Percentiles rank a stretch among this genome's conserved stretches.
Evolutionary conservation across 2,113 vertebrate species (phyloP).

Genomic region (Lycaon pictus): DNA sequence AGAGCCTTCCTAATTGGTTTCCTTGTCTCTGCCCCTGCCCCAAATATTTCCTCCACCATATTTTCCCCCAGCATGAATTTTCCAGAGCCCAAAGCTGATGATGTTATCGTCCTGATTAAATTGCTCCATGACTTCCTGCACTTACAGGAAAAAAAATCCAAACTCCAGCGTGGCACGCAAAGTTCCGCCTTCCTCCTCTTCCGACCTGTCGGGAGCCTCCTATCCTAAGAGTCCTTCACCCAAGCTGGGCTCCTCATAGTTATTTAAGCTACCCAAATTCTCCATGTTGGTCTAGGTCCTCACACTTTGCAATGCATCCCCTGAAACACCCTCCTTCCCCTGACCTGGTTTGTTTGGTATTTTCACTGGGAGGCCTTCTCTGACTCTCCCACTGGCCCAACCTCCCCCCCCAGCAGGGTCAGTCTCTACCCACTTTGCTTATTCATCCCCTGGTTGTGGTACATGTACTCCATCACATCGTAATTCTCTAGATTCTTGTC

Average conservation of each 20-base stretch:
- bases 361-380: background rate
- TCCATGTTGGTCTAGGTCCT: background rate
- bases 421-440: background rate
- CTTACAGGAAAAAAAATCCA: background rate
- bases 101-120: background rate
- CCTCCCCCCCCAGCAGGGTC: background rate
- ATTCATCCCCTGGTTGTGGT: background rate
- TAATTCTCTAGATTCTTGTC: background rate
- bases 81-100: background rate
- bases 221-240: background rate
- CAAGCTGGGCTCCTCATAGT: background rate
- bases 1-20: background rate
- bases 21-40: background rate
- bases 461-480: fast-evolving
- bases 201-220: background rate
- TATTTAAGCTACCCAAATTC: background rate
- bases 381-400: background rate
- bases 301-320: background rate
- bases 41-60: background rate
- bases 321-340: background rate
- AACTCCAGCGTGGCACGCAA: background rate
- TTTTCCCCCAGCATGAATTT: background rate
- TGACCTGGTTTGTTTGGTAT: background rate
- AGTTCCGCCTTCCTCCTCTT: background rate
- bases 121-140: background rate